These are phyloP conservation scores for Tychaedon coryphoeus DNA, from an alignment of 2,113 vertebrate genomes.

Conservation along the genomic window DNA sequence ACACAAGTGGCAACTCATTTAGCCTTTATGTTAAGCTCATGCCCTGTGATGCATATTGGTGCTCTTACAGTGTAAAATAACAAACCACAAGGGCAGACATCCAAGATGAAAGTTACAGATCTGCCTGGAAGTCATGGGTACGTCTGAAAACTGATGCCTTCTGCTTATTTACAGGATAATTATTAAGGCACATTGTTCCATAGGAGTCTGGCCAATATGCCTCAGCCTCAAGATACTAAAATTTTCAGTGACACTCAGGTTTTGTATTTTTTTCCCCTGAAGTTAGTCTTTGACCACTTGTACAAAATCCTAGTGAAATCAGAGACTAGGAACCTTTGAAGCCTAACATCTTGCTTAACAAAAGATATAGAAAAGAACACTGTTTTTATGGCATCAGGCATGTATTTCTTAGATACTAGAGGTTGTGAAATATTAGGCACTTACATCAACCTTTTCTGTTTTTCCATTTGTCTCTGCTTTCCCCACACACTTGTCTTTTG, in stretches of 20 bases:
- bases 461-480: conserved; percentile 43
- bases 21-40: background rate
- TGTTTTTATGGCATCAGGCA: background rate
- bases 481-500: conserved; percentile 45
- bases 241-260: background rate
- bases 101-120: background rate
- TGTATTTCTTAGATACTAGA: background rate
- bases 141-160: background rate
- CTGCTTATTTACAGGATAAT: background rate
- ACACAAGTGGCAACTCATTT: background rate
- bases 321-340: background rate
- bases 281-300: background rate
- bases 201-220: background rate
- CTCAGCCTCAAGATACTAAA: background rate
- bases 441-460: conserved; percentile 18
- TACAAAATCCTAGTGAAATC: background rate
- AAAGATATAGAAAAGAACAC: background rate
- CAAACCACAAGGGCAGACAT: background rate
- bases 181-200: background rate
- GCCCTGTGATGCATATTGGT: background rate
- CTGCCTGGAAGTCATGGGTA: background rate
- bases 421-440: conserved; percentile 11
- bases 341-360: background rate
- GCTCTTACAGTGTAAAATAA: background rate
- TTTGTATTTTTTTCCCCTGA: background rate